Conservation (phyloP, 2,113 vertebrate species). For the Aplodontia rufa region DNA sequence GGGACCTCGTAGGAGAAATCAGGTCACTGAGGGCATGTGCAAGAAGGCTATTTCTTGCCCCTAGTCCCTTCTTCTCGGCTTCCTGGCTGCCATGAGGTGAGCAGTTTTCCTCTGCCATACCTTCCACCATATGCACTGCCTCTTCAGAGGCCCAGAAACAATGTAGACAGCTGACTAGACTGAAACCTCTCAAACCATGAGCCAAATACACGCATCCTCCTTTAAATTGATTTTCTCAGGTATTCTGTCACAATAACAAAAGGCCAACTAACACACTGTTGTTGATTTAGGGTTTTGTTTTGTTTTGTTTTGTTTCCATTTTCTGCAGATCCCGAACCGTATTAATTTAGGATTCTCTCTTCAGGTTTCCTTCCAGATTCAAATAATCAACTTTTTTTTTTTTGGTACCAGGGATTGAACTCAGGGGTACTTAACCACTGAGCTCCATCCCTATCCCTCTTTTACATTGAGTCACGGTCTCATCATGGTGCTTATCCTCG, state of each 20-base stretch:
- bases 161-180: neutral
- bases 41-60: too few relatives aligned
- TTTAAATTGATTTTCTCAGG: neutral
- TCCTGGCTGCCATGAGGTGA: neutral
- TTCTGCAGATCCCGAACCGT: slow-evolving; percentile 31
- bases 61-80: neutral
- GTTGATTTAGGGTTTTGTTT: too few relatives aligned
- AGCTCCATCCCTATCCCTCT: too few relatives aligned
- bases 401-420: too few relatives aligned
- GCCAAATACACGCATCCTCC: neutral
- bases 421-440: too few relatives aligned
- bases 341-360: neutral
- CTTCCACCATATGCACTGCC: neutral
- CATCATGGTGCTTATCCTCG: too few relatives aligned
- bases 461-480: too few relatives aligned
- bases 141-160: neutral
- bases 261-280: neutral
- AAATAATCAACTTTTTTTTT: slow-evolving; percentile 16
- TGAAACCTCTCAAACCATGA: neutral
- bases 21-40: neutral
- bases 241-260: neutral
- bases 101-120: neutral
- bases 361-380: neutral
- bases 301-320: slow-evolving; percentile 26
- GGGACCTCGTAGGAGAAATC: too few relatives aligned